phyloP scores from a whole-genome alignment of 2,888 invertebrate species.

The Philereme vetulata region DNA sequence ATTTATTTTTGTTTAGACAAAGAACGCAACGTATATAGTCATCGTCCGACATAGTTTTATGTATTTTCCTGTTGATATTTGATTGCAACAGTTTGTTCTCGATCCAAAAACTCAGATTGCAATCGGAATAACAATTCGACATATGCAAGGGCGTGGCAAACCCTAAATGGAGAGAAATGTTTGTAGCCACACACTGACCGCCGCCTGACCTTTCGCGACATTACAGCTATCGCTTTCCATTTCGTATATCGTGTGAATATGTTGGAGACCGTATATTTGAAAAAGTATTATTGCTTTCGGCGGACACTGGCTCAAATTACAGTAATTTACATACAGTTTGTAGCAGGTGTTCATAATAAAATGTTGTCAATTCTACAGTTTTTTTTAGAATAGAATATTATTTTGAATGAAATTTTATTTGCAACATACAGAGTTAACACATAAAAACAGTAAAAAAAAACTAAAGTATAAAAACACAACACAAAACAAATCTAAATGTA shows the following conservation, averaged over 20 bases:
- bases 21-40: too few species aligned
- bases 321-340: slow-evolving; percentile 17
- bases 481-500: too few species aligned
- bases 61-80: neutral
- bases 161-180: slow-evolving; percentile 72
- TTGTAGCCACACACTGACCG: slow-evolving; percentile 51
- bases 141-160: slow-evolving; percentile 48
- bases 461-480: too few species aligned
- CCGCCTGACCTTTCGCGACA: slow-evolving; percentile 51
- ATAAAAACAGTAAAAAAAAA: too few species aligned
- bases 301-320: slow-evolving; percentile 17
- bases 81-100: slow-evolving; percentile 3
- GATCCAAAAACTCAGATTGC: slow-evolving; percentile 11
- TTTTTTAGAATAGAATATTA: too few species aligned
- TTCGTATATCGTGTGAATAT: slow-evolving; percentile 38
- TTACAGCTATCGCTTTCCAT: slow-evolving; percentile 41
- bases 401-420: too few species aligned
- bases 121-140: slow-evolving; percentile 28
- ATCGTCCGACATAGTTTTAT: neutral
- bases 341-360: slow-evolving; percentile 17
- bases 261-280: slow-evolving; percentile 24
- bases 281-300: slow-evolving; percentile 23
- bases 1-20: too few species aligned
- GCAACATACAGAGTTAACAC: too few species aligned
- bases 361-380: slow-evolving; percentile 13